These are phyloP conservation scores for Zygothrica quintamaculata DNA, from an alignment of 2,888 invertebrate species.

Conservation along the genomic window DNA sequence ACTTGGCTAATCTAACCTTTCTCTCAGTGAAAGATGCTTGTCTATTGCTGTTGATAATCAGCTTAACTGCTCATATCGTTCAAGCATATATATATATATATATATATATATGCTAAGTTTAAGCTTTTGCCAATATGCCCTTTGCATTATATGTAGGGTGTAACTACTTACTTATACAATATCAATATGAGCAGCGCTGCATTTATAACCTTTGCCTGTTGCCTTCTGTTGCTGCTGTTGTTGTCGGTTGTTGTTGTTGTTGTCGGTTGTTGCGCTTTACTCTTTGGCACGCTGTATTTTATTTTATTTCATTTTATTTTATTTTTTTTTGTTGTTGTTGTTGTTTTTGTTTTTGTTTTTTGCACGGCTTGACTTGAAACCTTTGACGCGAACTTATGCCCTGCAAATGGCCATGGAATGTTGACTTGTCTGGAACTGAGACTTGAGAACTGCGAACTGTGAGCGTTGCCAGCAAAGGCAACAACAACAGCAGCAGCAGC, in stretches of 20 bases:
- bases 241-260: slow-evolving; percentile 38
- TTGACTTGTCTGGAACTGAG: slow-evolving; percentile 68
- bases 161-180: slow-evolving; percentile 47
- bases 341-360: slow-evolving; percentile 28
- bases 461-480: slow-evolving; percentile 11
- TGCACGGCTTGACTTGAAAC: slow-evolving; percentile 62
- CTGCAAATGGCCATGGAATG: slow-evolving; percentile 79
- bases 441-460: slow-evolving; percentile 41
- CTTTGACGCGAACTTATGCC: slow-evolving; percentile 83
- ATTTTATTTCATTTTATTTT: slow-evolving; percentile 23
- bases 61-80: too few relatives aligned
- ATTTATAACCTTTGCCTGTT: slow-evolving; percentile 62
- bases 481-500: not conserved
- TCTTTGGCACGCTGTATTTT: slow-evolving; percentile 58
- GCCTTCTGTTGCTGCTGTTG: slow-evolving; percentile 30
- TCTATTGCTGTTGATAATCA: not conserved
- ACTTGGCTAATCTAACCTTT: not conserved
- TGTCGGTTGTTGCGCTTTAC: slow-evolving; percentile 55
- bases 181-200: slow-evolving; percentile 71
- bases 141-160: too few relatives aligned
- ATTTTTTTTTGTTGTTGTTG: not conserved
- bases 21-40: not conserved
- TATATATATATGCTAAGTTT: too few relatives aligned
- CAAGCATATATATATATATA: too few relatives aligned
- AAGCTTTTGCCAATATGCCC: too few relatives aligned